These are phyloP conservation scores for Resseliella maxima DNA, from an alignment of 2,888 invertebrate genomes.

Conservation along the genomic window DNA sequence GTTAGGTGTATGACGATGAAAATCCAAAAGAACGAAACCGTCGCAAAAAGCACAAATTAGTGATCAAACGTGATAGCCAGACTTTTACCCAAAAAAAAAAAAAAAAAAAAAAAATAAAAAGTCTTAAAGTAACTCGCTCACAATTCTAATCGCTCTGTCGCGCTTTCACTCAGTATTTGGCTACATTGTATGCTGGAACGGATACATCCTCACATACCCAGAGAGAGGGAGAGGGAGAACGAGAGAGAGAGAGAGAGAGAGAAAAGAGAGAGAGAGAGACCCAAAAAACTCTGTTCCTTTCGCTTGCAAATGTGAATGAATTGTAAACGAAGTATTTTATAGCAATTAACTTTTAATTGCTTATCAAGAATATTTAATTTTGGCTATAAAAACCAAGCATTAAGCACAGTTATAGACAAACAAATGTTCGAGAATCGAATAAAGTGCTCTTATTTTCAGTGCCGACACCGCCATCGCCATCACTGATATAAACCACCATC, in stretches of 20 bases:
- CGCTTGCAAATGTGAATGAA: slow-evolving; percentile 20
- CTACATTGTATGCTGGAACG: too few relatives aligned
- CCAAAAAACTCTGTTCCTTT: too few relatives aligned
- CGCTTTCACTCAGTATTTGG: too few relatives aligned
- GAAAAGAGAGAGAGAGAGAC: too few relatives aligned
- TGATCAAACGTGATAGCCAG: slow-evolving; percentile 1
- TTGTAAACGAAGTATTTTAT: slow-evolving; percentile 28
- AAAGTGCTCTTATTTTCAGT: neutral
- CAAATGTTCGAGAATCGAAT: slow-evolving; percentile 27
- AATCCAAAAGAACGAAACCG: neutral
- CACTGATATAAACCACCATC: neutral
- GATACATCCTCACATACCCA: too few relatives aligned
- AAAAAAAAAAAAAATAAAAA: neutral
- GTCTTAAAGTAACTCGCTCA: neutral
- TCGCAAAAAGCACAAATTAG: neutral
- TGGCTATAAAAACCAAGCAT: neutral
- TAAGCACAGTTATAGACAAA: slow-evolving; percentile 10
- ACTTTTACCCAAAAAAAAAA: neutral
- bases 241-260: too few relatives aligned
- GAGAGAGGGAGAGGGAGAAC: too few relatives aligned
- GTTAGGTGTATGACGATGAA: neutral
- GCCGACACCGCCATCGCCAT: neutral
- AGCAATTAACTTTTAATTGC: slow-evolving; percentile 56
- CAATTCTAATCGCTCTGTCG: neutral
- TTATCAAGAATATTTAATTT: slow-evolving; percentile 53